Conservation (phyloP, 1,140 invertebrate genomes). For the Drosophila sproati region DNA sequence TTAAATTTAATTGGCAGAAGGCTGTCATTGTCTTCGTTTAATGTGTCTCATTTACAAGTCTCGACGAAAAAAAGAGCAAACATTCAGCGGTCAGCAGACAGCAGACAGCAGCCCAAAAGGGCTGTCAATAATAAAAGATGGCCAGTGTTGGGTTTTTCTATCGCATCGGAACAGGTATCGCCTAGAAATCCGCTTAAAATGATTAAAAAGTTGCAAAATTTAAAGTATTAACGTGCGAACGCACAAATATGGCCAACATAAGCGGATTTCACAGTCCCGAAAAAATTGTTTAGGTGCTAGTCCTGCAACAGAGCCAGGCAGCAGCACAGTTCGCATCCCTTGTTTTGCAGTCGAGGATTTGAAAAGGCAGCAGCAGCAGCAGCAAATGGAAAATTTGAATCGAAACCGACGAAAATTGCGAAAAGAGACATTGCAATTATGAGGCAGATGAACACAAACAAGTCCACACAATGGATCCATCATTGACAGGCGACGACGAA, state of each 20-base stretch:
- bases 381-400: slow-evolving; percentile 68
- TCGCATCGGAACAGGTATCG: slow-evolving; percentile 52
- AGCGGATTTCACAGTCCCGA: slow-evolving; percentile 64
- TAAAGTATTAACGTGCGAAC: slow-evolving; percentile 69
- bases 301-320: slow-evolving; percentile 1
- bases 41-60: slow-evolving; percentile 37
- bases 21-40: slow-evolving; percentile 26
- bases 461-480: slow-evolving; percentile 55
- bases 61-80: slow-evolving; percentile 16
- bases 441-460: slow-evolving; percentile 65
- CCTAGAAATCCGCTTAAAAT: slow-evolving; percentile 75
- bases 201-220: slow-evolving; percentile 83
- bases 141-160: neutral
- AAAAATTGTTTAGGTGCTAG: slow-evolving; percentile 35
- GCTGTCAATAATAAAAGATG: neutral
- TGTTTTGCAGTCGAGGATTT: slow-evolving; percentile 1
- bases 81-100: neutral
- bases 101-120: neutral
- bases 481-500: slow-evolving; percentile 57
- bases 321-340: neutral
- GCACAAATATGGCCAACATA: slow-evolving; percentile 72
- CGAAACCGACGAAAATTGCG: slow-evolving; percentile 21
- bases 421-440: slow-evolving; percentile 71
- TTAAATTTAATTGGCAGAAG: slow-evolving; percentile 45
- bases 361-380: slow-evolving; percentile 21